Conservation (phyloP, 2,113 vertebrate species). For the Ochotona princeps region DNA sequence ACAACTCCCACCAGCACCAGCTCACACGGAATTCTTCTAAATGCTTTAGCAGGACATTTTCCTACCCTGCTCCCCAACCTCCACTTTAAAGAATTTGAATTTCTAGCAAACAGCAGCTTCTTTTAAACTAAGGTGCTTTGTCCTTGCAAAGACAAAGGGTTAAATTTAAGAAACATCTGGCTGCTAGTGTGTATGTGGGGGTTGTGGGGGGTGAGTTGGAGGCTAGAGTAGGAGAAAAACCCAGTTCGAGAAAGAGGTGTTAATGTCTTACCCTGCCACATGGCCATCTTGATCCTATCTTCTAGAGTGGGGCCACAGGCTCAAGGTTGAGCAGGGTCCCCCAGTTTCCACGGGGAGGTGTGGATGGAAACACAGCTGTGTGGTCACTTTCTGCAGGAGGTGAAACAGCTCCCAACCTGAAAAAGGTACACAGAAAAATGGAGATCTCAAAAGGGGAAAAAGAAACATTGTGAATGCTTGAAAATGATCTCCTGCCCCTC, state of each 20-base stretch:
- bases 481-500: slow-evolving; percentile 11
- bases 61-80: not conserved
- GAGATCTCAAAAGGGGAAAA: slow-evolving; percentile 28
- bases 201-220: slow-evolving; percentile 17
- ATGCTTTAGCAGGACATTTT: slow-evolving; percentile 49
- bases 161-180: slow-evolving; percentile 76
- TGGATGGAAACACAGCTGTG: slow-evolving; percentile 1
- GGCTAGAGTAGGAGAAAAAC: slow-evolving; percentile 64
- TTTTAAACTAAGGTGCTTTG: slow-evolving; percentile 60
- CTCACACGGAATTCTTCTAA: slow-evolving; percentile 57
- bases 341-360: slow-evolving; percentile 23
- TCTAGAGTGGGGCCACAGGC: slow-evolving; percentile 55
- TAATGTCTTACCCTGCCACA: slow-evolving; percentile 79
- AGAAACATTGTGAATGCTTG: slow-evolving; percentile 8
- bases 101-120: slow-evolving; percentile 49
- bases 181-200: slow-evolving; percentile 61
- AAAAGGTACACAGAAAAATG: slow-evolving; percentile 69
- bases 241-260: slow-evolving; percentile 69
- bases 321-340: slow-evolving; percentile 55
- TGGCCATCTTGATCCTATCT: slow-evolving; percentile 74
- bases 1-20: slow-evolving; percentile 22
- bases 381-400: slow-evolving; percentile 43
- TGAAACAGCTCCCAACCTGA: slow-evolving; percentile 58
- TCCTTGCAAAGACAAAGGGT: slow-evolving; percentile 66
- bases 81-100: slow-evolving; percentile 55